Conservation (phyloP, 2,888 invertebrate species). For the Drosophila aldrichi region DNA sequence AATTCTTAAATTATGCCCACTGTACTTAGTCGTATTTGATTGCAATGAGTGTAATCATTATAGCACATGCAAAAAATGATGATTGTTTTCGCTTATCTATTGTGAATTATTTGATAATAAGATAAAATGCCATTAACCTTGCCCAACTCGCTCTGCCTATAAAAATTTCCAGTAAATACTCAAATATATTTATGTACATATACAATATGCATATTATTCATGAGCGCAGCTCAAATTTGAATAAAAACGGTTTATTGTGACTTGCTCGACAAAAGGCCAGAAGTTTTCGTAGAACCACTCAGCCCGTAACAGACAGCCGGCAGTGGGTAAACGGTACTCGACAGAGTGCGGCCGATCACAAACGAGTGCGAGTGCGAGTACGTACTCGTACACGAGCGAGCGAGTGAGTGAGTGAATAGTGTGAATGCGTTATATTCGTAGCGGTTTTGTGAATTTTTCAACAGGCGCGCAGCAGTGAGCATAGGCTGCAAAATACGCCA, state of each 20-base stretch:
- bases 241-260: not conserved
- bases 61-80: not conserved
- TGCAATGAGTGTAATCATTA: slow-evolving; percentile 3
- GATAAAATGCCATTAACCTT: not conserved
- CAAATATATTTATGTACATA: not conserved
- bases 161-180: not conserved
- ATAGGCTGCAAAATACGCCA: slow-evolving; percentile 5
- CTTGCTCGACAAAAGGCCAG: not conserved
- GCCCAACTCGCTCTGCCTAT: not conserved
- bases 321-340: slow-evolving; percentile 19
- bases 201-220: not conserved
- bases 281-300: slow-evolving; percentile 21
- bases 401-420: slow-evolving; percentile 73
- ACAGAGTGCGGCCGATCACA: slow-evolving; percentile 24
- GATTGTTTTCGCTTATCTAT: not conserved
- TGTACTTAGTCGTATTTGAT: not conserved
- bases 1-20: not conserved
- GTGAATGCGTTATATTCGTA: slow-evolving; percentile 80
- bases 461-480: slow-evolving; percentile 72
- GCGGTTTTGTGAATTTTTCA: slow-evolving; percentile 84
- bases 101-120: not conserved
- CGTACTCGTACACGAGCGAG: slow-evolving; percentile 49
- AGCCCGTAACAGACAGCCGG: not conserved
- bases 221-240: not conserved
- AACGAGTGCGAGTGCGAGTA: slow-evolving; percentile 39